These are phyloP conservation scores for Macropus fuliginosus DNA, from an alignment of 2,797 vertebrate species.

Conservation along the genomic window DNA sequence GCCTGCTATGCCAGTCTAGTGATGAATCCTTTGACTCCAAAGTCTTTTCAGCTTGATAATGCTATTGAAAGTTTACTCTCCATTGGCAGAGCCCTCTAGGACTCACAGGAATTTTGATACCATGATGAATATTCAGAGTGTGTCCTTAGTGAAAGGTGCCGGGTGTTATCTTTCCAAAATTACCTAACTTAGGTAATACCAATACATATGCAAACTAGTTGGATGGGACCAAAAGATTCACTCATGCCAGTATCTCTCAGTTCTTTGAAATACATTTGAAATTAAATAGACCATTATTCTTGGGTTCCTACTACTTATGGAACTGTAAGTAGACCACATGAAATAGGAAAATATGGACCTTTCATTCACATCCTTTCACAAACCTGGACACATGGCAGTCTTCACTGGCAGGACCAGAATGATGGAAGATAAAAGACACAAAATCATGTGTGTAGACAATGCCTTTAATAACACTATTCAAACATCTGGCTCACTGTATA, in stretches of 20 bases:
- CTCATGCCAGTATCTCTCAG: background rate
- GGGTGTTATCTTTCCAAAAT: background rate
- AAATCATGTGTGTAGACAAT: constrained; percentile 56
- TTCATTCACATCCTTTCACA: constrained; percentile 70
- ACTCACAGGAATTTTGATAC: background rate
- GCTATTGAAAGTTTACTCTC: background rate
- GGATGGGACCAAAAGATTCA: background rate
- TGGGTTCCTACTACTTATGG: background rate
- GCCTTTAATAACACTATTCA: constrained; percentile 61
- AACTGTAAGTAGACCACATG: background rate
- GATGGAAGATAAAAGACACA: constrained; percentile 69
- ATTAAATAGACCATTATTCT: background rate
- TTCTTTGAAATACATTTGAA: background rate
- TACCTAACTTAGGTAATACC: background rate
- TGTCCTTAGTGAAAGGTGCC: background rate
- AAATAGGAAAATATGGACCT: constrained; percentile 52
- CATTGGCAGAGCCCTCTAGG: background rate
- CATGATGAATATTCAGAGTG: background rate
- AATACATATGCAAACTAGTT: background rate
- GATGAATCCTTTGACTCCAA: background rate
- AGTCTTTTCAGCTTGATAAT: background rate
- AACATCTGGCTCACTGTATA: constrained; percentile 67
- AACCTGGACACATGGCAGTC: constrained; percentile 68
- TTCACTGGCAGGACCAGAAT: constrained; percentile 50
- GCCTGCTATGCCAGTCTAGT: background rate